Percentiles rank a stretch among this genome's conserved stretches.
phyloP scores from a whole-genome alignment of 2,797 vertebrate genomes.

The Phoebastria nigripes region DNA sequence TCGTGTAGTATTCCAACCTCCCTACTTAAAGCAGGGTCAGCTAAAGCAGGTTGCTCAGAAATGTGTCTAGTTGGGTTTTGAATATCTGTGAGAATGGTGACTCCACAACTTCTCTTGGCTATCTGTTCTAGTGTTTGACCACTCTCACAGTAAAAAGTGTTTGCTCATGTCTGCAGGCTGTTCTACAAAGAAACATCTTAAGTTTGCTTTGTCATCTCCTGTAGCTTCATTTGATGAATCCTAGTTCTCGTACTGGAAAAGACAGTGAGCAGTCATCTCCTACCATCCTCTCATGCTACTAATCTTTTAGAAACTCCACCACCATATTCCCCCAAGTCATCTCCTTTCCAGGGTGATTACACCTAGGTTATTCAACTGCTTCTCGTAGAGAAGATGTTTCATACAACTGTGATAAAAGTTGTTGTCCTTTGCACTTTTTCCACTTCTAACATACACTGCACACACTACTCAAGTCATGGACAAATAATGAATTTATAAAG shows the following conservation, averaged over 20 bases:
- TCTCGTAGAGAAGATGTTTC: not conserved
- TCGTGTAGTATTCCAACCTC: rapidly evolving
- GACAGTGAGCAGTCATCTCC: not conserved
- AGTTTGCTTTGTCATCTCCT: not conserved
- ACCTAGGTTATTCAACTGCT: not conserved
- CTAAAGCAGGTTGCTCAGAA: not conserved
- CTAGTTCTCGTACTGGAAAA: not conserved
- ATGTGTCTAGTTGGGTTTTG: not conserved
- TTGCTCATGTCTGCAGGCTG: not conserved
- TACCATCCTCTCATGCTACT: not conserved
- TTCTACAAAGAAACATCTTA: not conserved
- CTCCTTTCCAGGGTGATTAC: not conserved
- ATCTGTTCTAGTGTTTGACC: not conserved
- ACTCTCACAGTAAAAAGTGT: not conserved
- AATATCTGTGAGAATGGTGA: not conserved
- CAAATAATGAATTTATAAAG: not conserved
- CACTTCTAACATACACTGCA: not conserved
- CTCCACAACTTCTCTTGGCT: not conserved
- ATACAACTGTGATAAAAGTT: not conserved
- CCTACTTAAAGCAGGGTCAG: not conserved
- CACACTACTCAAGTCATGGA: not conserved
- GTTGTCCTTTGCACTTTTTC: not conserved
- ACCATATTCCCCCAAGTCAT: not conserved
- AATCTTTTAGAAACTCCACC: not conserved
- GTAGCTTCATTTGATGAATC: not conserved